Base-by-base conservation (phyloP, 2,888 invertebrate genomes). In the Leptarthrus brevirostris region DNA sequence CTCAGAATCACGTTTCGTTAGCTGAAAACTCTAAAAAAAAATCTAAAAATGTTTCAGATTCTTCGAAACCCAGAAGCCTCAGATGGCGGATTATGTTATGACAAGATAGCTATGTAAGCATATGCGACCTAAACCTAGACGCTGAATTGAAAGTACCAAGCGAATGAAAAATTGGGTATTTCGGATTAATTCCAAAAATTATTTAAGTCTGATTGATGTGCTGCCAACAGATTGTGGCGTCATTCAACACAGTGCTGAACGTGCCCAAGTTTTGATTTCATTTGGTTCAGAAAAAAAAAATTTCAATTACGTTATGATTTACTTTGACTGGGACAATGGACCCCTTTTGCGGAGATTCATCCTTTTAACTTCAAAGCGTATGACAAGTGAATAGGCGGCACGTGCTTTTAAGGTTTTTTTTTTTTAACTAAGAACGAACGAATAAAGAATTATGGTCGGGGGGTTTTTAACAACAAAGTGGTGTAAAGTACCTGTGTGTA, bases 221-320 rank as follows among this genome's bases (percentile, higher is more conserved):
- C 47, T 44, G 22, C 5, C 64, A 44, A n/a, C 66, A 4, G 16
- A 20, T 16, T 66, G 61, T 20, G 61, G 61, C 61, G 66, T 49
- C 49, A 66, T 16, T 49, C 66, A 44, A 16, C 66, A 49, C 49
- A 66, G 30, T 20, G 36, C 56, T 10, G 66, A 49, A 66, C 66
- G 66, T 66, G 66, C 66, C 66, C 49, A 66, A 66, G 66, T 66
- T 66, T 66, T 66, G 66, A 66, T 66, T 47, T 66, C 47, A 66
- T 49, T 66, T 22, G 26, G 66, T 47, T 26, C 26, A 24, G 16
- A 44, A 49, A 22, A 47, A 49, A 49, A 66, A 66, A 47, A 47
- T 66, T 66, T 66, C 66, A 66, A 66, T 66, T 66, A 66, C 47
- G n/a, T 18, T 47, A 47, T 47, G 66, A 66, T 47, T 66, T 66